Percentiles rank a stretch among this genome's conserved stretches.
phyloP scores from a whole-genome alignment of 2,888 invertebrate genomes.

The Odiellus spinosus region DNA sequence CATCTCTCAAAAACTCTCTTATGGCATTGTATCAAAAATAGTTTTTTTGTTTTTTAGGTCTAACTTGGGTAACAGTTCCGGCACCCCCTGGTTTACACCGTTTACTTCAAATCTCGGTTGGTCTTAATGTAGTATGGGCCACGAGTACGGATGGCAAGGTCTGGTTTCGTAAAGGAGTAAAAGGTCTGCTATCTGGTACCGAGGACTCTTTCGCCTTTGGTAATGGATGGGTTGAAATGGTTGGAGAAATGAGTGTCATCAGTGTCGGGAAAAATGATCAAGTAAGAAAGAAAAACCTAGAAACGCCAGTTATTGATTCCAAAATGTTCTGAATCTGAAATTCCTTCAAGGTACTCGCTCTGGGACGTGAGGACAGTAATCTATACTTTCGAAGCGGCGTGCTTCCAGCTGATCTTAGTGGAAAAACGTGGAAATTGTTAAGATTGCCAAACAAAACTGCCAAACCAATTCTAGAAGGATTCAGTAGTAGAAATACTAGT shows the following conservation, averaged over 20 bases:
- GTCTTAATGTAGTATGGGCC: conserved; percentile 61
- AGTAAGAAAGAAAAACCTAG: too few species aligned
- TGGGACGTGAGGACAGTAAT: conserved; percentile 22
- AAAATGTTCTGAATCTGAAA: too few species aligned
- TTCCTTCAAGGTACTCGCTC: conserved; percentile 28
- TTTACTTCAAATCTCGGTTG: conserved; percentile 61
- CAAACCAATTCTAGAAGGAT: too few species aligned
- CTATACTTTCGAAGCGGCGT: conserved; percentile 25
- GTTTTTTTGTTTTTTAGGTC: conserved; percentile 33
- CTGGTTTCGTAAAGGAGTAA: conserved; percentile 63
- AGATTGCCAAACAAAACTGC: neutral
- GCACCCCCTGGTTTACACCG: conserved; percentile 53
- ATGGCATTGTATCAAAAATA: too few species aligned
- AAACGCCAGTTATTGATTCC: too few species aligned
- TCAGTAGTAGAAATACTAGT: too few species aligned
- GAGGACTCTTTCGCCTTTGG: conserved; percentile 63
- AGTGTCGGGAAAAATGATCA: conserved; percentile 79
- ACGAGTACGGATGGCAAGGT: conserved; percentile 56
- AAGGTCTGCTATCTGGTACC: conserved; percentile 38
- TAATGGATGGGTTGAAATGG: conserved; percentile 76
- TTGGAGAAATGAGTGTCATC: conserved; percentile 62
- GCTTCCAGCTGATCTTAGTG: conserved; percentile 40
- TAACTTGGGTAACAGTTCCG: conserved; percentile 50
- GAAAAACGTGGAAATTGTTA: conserved; percentile 58
- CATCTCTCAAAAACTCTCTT: too few species aligned